Evolutionary conservation across 2,888 invertebrate genomes (phyloP).

Genomic region (Gastracanthus pulcherrimus): DNA sequence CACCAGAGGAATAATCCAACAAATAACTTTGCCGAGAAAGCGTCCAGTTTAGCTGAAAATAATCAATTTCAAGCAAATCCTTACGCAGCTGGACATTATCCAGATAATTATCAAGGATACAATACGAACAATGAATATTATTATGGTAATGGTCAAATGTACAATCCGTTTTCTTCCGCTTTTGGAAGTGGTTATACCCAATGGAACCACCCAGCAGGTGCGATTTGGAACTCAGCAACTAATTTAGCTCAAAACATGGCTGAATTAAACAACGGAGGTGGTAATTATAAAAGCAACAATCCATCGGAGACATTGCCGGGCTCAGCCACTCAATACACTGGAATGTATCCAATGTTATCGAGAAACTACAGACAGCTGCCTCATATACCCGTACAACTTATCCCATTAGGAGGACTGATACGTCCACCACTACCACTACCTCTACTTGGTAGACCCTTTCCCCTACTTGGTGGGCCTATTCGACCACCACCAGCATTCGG

Average conservation of each 20-base stretch:
- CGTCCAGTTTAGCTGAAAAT: not conserved
- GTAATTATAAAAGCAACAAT: not conserved
- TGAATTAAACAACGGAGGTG: not conserved
- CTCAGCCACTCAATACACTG: not conserved
- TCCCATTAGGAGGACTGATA: not conserved
- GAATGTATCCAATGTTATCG: not conserved
- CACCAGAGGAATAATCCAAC: too few species aligned
- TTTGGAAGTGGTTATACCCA: not conserved
- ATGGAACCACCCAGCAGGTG: not conserved
- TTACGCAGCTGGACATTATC: not conserved
- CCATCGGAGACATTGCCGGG: not conserved
- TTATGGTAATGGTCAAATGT: not conserved
- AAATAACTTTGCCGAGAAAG: not conserved
- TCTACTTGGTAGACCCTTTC: not conserved
- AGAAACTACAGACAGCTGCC: conserved; percentile 23
- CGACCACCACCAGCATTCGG: not conserved
- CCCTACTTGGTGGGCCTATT: not conserved
- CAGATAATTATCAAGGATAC: not conserved
- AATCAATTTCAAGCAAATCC: not conserved
- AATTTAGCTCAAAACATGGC: not conserved
- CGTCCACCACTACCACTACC: not conserved
- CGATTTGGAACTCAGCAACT: not conserved
- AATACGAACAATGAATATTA: not conserved
- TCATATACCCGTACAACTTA: not conserved
- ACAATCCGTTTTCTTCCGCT: not conserved